Evolutionary conservation across 2,888 invertebrate genomes (phyloP), one percentile per base, ranked within the genome.

Genomic region (Endotricha flammealis): DNA sequence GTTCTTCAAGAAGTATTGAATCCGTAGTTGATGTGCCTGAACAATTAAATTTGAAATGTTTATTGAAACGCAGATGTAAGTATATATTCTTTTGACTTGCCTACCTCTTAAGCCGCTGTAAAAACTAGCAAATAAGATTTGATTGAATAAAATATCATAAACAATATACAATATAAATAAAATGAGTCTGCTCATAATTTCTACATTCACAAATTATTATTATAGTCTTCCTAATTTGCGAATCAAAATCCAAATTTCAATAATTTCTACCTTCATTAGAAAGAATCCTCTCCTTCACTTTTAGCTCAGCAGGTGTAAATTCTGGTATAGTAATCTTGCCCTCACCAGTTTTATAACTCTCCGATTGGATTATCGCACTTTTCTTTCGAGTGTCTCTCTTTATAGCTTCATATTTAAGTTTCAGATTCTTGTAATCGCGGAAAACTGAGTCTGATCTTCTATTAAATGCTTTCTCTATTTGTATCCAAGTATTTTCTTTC

Each of bases 401-500:
- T n/a, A 47, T 9, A 4, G 23, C 38, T 12, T 44, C 44, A 12
- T 41, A 44, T 34, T 47, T 47, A 6, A 39, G 1, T 24, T 41
- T 44, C 1, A 47, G 23, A n/a, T 29, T 23, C 25, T 41, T 47
- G 2, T 20, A 20, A 22, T 20, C 12, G 7, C 44, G 27, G 27
- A 32, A 41, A 3, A 12, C 14, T 1, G 14, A 25, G 1, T 11
- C 32, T n/a, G 28, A 5, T 2, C 30, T 4, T n/a, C 31, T 29
- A 20, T 48, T 46, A 13, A 42, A 48, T 12, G 23, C 31, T 4
- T 6, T 25, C 27, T 44, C 44, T 6, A 48, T 42, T 4, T 14
- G 29, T 5, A 40, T 32, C 49, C 49, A 49, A 0, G 39, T 39
- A 9, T 30, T 23, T 27, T 46, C 42, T 28, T 48, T 46, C 1